Conservation (phyloP, 2,797 vertebrate genomes). For the Bothrops alternatus region DNA sequence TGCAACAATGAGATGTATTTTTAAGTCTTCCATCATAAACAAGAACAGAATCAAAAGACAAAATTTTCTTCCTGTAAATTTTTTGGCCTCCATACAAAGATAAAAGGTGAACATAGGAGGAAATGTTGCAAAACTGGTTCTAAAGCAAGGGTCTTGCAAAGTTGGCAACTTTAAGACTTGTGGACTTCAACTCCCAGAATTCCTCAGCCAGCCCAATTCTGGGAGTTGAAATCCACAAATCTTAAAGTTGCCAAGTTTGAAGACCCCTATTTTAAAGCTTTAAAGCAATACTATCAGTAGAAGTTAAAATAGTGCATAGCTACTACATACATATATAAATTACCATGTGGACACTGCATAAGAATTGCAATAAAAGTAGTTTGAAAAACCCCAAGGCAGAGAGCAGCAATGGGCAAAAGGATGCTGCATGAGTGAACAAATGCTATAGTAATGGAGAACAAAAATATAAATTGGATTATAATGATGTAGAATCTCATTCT, state of each 20-base stretch:
- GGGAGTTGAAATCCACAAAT: too few species aligned
- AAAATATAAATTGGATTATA: background rate
- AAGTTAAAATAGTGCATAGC: background rate
- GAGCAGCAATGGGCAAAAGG: background rate
- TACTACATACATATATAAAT: background rate
- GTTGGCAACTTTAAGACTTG: too few species aligned
- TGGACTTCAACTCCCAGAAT: too few species aligned
- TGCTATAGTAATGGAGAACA: background rate
- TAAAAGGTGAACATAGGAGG: background rate
- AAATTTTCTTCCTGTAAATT: background rate
- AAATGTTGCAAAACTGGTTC: background rate
- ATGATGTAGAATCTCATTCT: background rate
- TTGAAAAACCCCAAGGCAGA: background rate
- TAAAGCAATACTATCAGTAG: background rate
- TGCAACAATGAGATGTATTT: background rate
- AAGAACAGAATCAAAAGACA: background rate
- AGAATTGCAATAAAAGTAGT: background rate
- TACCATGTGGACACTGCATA: background rate
- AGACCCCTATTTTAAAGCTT: background rate
- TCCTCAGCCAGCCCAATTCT: too few species aligned
- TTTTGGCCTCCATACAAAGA: background rate
- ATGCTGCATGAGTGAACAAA: background rate
- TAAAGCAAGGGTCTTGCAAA: background rate
- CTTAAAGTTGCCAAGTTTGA: too few species aligned
- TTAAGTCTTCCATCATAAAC: background rate